Conservation (phyloP, 2,113 vertebrate species). For the Manacus vitellinus region DNA sequence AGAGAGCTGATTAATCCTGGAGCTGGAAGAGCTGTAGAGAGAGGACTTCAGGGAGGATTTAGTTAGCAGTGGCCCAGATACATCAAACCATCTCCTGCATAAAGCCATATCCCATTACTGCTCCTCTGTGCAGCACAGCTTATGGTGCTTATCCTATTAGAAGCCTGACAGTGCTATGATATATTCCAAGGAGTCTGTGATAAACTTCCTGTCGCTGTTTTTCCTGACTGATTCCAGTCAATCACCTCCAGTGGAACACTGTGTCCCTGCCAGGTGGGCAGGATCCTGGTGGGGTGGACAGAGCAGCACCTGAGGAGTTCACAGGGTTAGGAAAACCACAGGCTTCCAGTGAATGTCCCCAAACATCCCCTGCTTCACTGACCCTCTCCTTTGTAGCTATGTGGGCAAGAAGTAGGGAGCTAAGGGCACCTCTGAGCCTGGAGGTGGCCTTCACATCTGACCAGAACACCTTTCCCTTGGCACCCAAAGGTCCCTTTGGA, state of each 20-base stretch:
- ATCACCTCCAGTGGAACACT: not conserved
- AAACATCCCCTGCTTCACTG: not conserved
- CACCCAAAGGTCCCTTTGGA: not conserved
- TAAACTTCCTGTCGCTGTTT: not conserved
- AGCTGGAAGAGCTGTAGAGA: not conserved
- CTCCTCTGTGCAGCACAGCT: not conserved
- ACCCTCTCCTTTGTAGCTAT: not conserved
- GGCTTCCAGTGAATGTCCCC: not conserved
- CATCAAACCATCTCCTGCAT: not conserved
- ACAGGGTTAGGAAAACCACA: not conserved
- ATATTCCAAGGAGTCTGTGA: not conserved
- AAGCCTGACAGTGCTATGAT: not conserved
- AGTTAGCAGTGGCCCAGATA: not conserved
- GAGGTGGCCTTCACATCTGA: not conserved
- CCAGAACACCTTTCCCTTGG: not conserved
- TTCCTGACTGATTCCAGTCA: not conserved
- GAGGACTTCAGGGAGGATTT: not conserved
- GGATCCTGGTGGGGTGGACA: not conserved
- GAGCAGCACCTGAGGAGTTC: not conserved
- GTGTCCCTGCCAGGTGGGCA: not conserved
- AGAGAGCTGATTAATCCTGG: not conserved
- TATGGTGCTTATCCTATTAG: not conserved
- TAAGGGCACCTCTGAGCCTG: not conserved
- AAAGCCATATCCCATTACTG: not conserved
- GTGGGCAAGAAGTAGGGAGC: not conserved